Conservation (phyloP, 2,888 invertebrate species). For the Drosophila buzzatii region DNA sequence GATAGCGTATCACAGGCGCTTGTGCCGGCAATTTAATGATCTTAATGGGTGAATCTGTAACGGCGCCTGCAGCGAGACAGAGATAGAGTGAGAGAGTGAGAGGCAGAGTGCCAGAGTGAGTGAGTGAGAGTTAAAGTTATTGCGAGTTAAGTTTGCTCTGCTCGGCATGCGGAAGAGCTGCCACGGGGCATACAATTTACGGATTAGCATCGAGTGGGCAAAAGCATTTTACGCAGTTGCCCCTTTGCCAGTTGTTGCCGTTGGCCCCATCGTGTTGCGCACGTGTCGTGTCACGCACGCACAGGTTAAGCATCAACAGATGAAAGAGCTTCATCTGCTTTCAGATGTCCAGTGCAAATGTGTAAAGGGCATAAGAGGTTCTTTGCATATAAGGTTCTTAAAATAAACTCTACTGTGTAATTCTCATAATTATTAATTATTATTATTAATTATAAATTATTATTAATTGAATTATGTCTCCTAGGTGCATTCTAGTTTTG, state of each 20-base stretch:
- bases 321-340: background rate
- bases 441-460: too few species aligned
- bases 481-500: background rate
- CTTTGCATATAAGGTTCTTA: background rate
- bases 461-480: too few species aligned
- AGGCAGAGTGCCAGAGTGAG: background rate
- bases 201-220: constrained; percentile 57
- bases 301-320: background rate
- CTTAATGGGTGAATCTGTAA: constrained; percentile 83
- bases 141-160: background rate
- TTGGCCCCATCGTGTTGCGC: constrained; percentile 9
- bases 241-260: constrained; percentile 8
- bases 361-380: too few species aligned
- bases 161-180: constrained; percentile 57
- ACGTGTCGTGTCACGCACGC: constrained; percentile 22
- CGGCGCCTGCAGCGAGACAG: constrained; percentile 53
- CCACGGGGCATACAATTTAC: constrained; percentile 62
- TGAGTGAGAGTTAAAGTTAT: background rate
- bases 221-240: constrained; percentile 64
- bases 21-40: constrained; percentile 82
- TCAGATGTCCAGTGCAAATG: background rate
- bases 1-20: constrained; percentile 81
- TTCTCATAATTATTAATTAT: too few species aligned
- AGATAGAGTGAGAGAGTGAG: background rate
- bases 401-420: background rate